Conservation (phyloP, 2,888 invertebrate species). For the Tenthredo distinguenda region DNA sequence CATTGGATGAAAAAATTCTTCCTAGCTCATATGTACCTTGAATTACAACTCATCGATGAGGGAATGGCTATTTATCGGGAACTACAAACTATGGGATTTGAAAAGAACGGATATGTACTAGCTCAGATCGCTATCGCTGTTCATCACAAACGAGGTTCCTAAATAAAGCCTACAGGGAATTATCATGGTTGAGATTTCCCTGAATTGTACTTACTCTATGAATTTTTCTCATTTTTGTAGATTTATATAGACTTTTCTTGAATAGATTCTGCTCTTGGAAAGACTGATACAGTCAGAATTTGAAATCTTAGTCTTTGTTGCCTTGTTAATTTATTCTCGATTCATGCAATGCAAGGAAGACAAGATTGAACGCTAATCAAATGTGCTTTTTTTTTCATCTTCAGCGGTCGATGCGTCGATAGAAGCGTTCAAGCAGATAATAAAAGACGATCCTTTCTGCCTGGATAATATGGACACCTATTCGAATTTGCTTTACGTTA, state of each 20-base stretch:
- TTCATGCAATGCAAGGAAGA: neutral
- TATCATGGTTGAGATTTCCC: neutral
- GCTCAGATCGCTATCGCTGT: constrained; percentile 96
- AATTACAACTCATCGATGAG: constrained; percentile 94
- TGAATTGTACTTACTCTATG: neutral
- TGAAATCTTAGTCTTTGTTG: neutral
- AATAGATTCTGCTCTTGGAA: neutral
- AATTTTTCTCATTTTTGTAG: constrained; percentile 34
- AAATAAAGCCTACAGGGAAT: neutral
- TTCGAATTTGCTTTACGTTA: constrained; percentile 97
- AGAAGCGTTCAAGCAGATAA: constrained; percentile 89
- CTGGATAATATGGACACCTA: constrained; percentile 98
- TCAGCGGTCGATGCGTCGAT: constrained; percentile 94
- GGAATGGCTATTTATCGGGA: constrained; percentile 91
- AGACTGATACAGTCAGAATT: constrained; percentile 23
- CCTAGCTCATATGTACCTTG: constrained; percentile 92
- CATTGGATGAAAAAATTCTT: constrained; percentile 98
- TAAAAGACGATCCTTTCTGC: constrained; percentile 93
- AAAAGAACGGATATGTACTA: constrained; percentile 92
- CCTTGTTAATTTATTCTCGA: neutral
- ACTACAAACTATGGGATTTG: constrained; percentile 89
- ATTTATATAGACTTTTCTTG: neutral
- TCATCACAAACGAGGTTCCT: constrained; percentile 92
- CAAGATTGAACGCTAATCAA: neutral
- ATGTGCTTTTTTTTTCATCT: constrained; percentile 65